Evolutionary conservation across 2,113 vertebrate species (phyloP).

Genomic region (Synchiropus splendidus): DNA sequence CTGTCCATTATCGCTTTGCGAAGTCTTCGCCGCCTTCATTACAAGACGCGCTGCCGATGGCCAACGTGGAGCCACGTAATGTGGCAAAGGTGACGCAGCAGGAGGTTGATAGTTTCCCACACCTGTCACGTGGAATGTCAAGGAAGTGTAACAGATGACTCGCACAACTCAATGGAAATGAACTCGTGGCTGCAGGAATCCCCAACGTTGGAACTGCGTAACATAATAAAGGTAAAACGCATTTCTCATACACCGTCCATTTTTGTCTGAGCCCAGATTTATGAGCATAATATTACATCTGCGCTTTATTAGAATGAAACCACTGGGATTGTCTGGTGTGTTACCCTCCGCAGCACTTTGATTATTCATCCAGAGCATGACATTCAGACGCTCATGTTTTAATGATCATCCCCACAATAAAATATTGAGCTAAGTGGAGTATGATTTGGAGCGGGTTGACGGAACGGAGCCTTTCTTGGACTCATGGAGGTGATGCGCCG

Average conservation of each 20-base stretch:
- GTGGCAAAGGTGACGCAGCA: conserved; percentile 50
- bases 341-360: no score
- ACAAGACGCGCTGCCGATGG: conserved; percentile 40
- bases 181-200: no score
- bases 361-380: conserved; percentile 48
- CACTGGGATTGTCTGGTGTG: conserved; percentile 3
- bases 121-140: conserved; percentile 25
- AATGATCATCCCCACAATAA: conserved; percentile 49
- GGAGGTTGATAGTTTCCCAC: conserved; percentile 40
- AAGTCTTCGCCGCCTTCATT: conserved; percentile 52
- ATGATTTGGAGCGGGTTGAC: conserved; percentile 24
- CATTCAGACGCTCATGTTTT: conserved; percentile 57
- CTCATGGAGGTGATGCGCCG: conserved; percentile 10
- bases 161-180: conserved; percentile 12
- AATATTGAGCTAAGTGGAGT: conserved; percentile 56
- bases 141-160: conserved; percentile 31
- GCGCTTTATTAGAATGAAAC: conserved; percentile 3
- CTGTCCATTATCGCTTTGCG: conserved; percentile 49
- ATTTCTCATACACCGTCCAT: background rate
- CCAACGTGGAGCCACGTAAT: conserved; percentile 12
- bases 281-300: no score
- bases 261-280: background rate
- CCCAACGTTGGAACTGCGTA: no score
- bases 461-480: conserved; percentile 22
- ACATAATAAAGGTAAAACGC: background rate